These are phyloP conservation scores for Epicauta chinensis DNA, from an alignment of 1,140 invertebrate species.

Conservation along the genomic window DNA sequence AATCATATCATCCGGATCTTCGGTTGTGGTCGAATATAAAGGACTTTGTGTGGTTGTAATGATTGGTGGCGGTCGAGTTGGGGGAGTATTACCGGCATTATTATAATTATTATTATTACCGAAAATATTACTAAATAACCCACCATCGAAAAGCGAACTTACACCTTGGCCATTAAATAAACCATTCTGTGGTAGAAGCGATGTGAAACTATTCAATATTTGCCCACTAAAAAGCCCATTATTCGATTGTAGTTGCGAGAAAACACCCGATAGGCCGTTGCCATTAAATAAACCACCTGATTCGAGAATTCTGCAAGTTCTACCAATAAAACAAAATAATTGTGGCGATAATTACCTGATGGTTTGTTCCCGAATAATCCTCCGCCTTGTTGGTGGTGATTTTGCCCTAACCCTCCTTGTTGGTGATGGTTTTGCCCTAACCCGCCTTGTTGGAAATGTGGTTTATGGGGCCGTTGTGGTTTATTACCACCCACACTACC, in stretches of 20 bases:
- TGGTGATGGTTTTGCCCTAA: background rate
- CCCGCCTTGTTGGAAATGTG: background rate
- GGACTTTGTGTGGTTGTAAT: background rate
- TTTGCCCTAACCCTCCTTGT: background rate
- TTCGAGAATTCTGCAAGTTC: background rate
- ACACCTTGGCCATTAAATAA: conserved; percentile 11
- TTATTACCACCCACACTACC: background rate
- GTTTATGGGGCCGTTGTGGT: background rate
- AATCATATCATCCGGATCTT: conserved; percentile 15
- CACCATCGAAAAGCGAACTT: conserved; percentile 1
- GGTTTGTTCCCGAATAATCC: background rate
- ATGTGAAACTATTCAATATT: background rate
- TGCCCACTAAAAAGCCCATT: background rate
- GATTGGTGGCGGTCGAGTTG: background rate
- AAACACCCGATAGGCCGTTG: conserved; percentile 1
- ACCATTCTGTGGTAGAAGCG: conserved; percentile 2
- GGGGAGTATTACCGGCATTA: background rate
- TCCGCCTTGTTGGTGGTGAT: background rate
- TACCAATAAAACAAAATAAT: conserved; percentile 1
- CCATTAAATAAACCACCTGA: background rate
- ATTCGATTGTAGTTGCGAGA: background rate
- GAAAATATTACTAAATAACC: conserved; percentile 6
- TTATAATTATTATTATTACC: background rate
- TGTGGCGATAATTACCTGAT: background rate
- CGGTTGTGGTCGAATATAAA: background rate